Base-by-base conservation (phyloP, 2,888 invertebrate species). In the Ophion obscuratus region DNA sequence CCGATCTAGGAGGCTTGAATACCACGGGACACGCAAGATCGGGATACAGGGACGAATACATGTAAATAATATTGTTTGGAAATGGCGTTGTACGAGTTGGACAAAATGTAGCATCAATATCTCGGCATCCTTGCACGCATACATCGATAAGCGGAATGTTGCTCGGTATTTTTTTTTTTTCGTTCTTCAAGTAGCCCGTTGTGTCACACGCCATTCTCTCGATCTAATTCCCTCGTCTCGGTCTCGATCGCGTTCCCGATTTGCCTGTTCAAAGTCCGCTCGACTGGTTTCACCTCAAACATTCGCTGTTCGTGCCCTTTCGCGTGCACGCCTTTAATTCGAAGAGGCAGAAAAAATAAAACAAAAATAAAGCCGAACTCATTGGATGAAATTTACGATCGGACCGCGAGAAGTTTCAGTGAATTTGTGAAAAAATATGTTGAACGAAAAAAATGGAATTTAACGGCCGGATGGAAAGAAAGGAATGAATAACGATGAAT, bases 231-330 rank as follows among this genome's bases (percentile, higher is more conserved):
- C 77, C 77, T 81, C 77, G 83, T 81, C 86, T 81, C 64, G 47
- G 68, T 66, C 64, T 59, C 20, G 77, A 81, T 86, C 83, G 76
- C 62, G 71, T 79, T 75, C 44, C 74, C 75, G 80, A 75, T 86
- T 83, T 66, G 83, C 79, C 75, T 71, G 47, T 82, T 85, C 31
- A 62, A 24, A 68, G 59, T 62, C 68, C 24, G 77, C 68, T 70
- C 78, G 59, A 86, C 81, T 75, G 75, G 81, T 78, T 86, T 81
- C 62, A 68, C 44, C 59, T 64, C 47, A 68, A 68, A 81, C 81
- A 77, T 71, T 71, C 53, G 57, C 66, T 57, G 7, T 14, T 68
- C 31, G 62, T 59, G 53, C 24, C 14, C 64, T 71, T 67, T 24
- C 66, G 24, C 57, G 40, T 59, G 59, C 67, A n/a, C 40, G 31